Base-by-base conservation (phyloP, 2,888 invertebrate genomes). In the Rambutsinella grinnellia region DNA sequence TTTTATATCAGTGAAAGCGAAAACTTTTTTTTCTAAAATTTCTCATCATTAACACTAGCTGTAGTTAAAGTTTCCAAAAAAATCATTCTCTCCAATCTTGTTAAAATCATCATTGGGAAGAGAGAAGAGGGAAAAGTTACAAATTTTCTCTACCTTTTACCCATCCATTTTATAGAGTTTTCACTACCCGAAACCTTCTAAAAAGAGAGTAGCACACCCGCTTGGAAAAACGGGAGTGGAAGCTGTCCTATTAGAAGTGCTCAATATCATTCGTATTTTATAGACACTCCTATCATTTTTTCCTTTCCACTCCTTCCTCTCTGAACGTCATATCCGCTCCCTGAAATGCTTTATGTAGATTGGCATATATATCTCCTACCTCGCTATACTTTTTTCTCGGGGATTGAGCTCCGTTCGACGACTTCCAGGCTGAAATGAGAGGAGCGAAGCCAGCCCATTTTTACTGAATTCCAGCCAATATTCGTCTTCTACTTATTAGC, bases 271-370 rank as follows among this genome's bases (percentile, higher is more conserved):
- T 67, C 74, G 70, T 76, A 69, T 74, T 72, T 76, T 76, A 76
- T 76, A 76, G 76, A 76, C 76, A 76, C 76, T 76, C 76, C 76
- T 76, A 76, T 76, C 79, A 72, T 76, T 76, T 66, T 65, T 66
- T 63, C 71, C 56, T 61, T 62, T 69, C 51, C 75, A 53, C 56
- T 60, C 66, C 21, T 56, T 66, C 68, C 68, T 54, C 69, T 60
- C 63, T 58, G 66, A 46, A 68, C 36, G 47, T 54, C 62, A 19
- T 56, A 21, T 54, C 72, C 57, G 46, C 46, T 67, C 56, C 67
- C 36, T 36, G 36, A 36, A 36, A 36, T 36, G 13, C 36, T 36
- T 36, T 36, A 36, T 36, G 36, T 36, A 36, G 36, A 36, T 36
- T 36, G n/a, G n/a, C 57, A 17, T 47, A 28, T 56, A 24, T 53